Conservation (phyloP, 2,797 vertebrate genomes). For the Rhinophrynus dorsalis region DNA sequence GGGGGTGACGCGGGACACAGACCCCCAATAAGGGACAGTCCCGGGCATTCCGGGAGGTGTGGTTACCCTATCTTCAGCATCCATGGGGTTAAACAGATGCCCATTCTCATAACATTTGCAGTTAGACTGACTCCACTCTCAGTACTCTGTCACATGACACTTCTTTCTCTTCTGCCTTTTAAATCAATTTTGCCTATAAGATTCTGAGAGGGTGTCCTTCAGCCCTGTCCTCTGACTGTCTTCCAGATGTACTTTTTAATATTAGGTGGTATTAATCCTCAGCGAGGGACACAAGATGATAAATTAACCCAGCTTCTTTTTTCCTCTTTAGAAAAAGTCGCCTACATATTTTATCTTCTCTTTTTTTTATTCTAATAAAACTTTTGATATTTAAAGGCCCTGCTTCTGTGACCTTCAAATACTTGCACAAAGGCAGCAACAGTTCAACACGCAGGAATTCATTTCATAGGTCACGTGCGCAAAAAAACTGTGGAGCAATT, state of each 20-base stretch:
- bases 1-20: no score
- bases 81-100: no score
- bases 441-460: no score
- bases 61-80: no score
- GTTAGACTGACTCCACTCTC: neutral
- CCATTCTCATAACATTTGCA: neutral
- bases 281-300: neutral
- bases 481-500: no score
- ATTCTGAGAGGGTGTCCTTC: conserved; percentile 7
- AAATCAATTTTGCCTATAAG: conserved; percentile 21
- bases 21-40: no score
- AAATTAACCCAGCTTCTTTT: neutral
- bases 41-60: no score
- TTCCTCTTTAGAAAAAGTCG: no score
- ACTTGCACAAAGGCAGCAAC: neutral
- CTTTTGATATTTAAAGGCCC: neutral
- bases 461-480: no score
- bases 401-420: conserved; percentile 3
- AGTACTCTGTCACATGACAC: neutral
- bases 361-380: neutral
- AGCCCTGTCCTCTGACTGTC: conserved; percentile 32
- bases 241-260: conserved; percentile 34
- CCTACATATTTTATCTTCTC: no score
- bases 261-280: conserved; percentile 40
- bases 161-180: neutral